A percentile compares a stretch with the other conserved stretches of the same genome.
These are phyloP conservation scores for Pegoplata infirma DNA, from an alignment of 2,888 invertebrate species.

Conservation along the genomic window DNA sequence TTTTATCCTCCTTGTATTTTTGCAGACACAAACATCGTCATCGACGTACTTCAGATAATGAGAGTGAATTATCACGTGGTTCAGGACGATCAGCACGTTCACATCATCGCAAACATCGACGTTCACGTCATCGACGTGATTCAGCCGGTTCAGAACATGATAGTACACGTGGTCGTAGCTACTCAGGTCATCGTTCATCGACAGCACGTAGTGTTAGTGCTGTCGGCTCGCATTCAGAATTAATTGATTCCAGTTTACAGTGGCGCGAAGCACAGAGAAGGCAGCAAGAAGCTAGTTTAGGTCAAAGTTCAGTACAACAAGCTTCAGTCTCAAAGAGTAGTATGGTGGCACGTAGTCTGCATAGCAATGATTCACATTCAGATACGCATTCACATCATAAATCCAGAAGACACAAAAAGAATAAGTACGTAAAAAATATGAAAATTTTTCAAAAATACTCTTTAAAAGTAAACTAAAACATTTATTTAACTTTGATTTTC, in stretches of 20 bases:
- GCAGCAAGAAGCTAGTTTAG: slow-evolving; percentile 81
- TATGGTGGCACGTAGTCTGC: slow-evolving; percentile 77
- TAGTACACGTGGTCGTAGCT: slow-evolving; percentile 79
- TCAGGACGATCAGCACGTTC: slow-evolving; percentile 88
- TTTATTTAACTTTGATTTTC: no score
- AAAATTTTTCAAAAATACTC: neutral
- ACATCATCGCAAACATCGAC: slow-evolving; percentile 86
- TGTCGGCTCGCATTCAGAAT: slow-evolving; percentile 78
- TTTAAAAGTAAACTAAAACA: neutral
- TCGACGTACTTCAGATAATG: slow-evolving; percentile 91
- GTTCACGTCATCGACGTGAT: slow-evolving; percentile 84
- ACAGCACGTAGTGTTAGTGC: slow-evolving; percentile 77
- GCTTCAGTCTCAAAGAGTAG: slow-evolving; percentile 84
- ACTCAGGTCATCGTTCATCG: slow-evolving; percentile 77
- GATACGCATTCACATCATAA: slow-evolving; percentile 80
- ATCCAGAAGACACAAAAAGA: slow-evolving; percentile 80
- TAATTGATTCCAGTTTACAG: slow-evolving; percentile 92
- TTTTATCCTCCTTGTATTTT: neutral
- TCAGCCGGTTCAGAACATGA: slow-evolving; percentile 84
- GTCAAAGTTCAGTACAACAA: slow-evolving; percentile 82
- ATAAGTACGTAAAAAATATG: slow-evolving; percentile 78
- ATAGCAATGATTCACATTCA: slow-evolving; percentile 80
- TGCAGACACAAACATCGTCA: slow-evolving; percentile 87
- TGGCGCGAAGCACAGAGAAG: slow-evolving; percentile 93
- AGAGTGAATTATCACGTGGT: slow-evolving; percentile 92